These are phyloP conservation scores for Bembecia ichneumoniformis DNA, from an alignment of 2,888 invertebrate genomes.

Conservation along the genomic window DNA sequence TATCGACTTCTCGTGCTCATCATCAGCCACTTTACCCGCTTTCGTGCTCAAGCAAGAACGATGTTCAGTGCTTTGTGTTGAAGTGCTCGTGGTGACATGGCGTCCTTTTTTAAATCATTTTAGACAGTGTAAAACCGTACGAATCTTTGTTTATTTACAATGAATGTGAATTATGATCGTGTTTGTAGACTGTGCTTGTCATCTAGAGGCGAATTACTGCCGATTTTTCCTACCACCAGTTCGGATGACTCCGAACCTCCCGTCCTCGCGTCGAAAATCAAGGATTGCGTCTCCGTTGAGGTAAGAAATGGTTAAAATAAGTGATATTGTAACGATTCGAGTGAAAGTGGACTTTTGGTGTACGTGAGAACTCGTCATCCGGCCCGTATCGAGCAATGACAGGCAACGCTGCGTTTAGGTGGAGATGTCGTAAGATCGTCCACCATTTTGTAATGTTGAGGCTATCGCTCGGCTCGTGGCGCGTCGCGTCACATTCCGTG, in stretches of 20 bases:
- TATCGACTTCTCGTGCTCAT: slow-evolving; percentile 73
- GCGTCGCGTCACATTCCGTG: slow-evolving; percentile 57
- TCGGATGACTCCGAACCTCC: slow-evolving; percentile 66
- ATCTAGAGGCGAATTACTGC: slow-evolving; percentile 72
- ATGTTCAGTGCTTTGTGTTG: slow-evolving; percentile 70
- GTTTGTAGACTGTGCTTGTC: slow-evolving; percentile 77
- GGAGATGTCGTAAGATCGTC: slow-evolving; percentile 75
- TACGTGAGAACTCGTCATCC: slow-evolving; percentile 69
- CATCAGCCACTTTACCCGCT: slow-evolving; percentile 73
- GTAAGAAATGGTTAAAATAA: slow-evolving; percentile 65
- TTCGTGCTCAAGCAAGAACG: slow-evolving; percentile 68
- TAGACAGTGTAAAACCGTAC: slow-evolving; percentile 42
- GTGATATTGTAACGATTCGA: slow-evolving; percentile 46
- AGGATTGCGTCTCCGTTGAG: slow-evolving; percentile 76
- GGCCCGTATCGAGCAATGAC: slow-evolving; percentile 65
- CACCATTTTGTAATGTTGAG: slow-evolving; percentile 72
- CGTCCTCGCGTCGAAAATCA: slow-evolving; percentile 75
- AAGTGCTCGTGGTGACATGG: slow-evolving; percentile 71
- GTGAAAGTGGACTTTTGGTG: slow-evolving; percentile 69
- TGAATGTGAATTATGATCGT: slow-evolving; percentile 69
- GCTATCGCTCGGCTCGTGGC: slow-evolving; percentile 67
- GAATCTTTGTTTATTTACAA: slow-evolving; percentile 64
- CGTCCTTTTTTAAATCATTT: slow-evolving; percentile 57
- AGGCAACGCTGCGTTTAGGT: slow-evolving; percentile 64
- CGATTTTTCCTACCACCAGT: slow-evolving; percentile 71